A percentile compares a stretch with the other conserved stretches of the same genome.
phyloP scores from a whole-genome alignment of 2,113 vertebrate species.

The Melanerpes aurifrons region DNA sequence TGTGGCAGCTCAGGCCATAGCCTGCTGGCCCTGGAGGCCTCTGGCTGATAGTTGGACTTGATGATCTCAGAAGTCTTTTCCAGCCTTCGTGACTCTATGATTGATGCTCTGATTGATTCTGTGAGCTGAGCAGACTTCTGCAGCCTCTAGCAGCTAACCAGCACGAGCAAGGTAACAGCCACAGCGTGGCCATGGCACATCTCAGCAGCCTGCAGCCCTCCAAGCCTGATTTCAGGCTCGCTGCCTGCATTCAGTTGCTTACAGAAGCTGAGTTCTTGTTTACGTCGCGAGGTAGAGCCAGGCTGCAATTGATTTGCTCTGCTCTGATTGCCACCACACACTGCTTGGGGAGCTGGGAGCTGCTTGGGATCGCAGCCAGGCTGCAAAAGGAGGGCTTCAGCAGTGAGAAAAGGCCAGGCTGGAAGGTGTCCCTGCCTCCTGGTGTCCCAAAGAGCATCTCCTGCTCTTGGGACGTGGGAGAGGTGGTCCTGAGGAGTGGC shows the following conservation, averaged over 20 bases:
- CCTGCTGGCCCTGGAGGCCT: no score
- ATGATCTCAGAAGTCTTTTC: no score
- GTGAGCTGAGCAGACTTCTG: background rate
- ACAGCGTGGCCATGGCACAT: background rate
- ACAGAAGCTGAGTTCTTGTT: conserved; percentile 35
- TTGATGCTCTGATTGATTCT: no score
- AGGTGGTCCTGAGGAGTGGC: background rate
- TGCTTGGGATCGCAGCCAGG: background rate
- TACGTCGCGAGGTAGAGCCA: background rate
- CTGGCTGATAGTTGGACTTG: no score
- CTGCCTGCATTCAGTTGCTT: background rate
- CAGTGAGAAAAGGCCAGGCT: background rate
- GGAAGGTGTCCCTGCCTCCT: accelerated
- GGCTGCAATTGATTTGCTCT: conserved; percentile 12
- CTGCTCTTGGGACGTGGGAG: background rate
- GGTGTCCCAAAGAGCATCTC: background rate
- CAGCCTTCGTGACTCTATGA: no score
- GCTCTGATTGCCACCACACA: background rate
- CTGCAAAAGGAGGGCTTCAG: background rate
- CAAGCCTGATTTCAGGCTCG: background rate
- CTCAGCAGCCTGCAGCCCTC: background rate
- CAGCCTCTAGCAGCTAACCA: background rate
- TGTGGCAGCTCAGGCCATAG: no score
- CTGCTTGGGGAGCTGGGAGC: background rate
- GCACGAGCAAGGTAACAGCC: background rate